phyloP scores from a whole-genome alignment of 2,113 vertebrate species.

The Hemiprocne comata region DNA sequence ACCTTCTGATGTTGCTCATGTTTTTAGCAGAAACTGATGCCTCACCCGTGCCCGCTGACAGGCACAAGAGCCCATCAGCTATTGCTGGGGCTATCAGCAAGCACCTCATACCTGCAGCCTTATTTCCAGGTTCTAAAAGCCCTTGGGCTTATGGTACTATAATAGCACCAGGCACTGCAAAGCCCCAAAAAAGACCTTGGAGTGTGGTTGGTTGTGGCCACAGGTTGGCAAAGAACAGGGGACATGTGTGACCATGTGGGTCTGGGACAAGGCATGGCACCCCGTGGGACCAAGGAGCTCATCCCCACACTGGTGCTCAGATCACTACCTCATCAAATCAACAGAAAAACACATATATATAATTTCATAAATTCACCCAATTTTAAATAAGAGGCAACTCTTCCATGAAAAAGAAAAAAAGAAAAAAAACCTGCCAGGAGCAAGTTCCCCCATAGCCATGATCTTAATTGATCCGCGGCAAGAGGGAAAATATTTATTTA shows the following conservation, averaged over 20 bases:
- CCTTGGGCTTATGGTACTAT: background rate
- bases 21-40: slow-evolving; percentile 26
- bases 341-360: background rate
- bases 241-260: fast-evolving
- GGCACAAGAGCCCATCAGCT: background rate
- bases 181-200: background rate
- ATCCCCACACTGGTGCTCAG: background rate
- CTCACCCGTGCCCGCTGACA: background rate
- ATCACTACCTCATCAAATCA: background rate
- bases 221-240: background rate
- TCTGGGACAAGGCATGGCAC: background rate
- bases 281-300: background rate
- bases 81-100: background rate
- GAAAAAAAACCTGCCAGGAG: background rate
- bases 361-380: background rate
- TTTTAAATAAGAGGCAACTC: background rate
- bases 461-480: background rate
- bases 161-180: background rate
- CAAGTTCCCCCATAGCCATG: background rate
- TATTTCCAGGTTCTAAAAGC: background rate
- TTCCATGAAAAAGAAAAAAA: background rate
- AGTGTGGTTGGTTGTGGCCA: fast-evolving
- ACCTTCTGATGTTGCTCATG: background rate
- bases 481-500: slow-evolving; percentile 18
- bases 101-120: background rate